phyloP scores from a whole-genome alignment of 2,113 vertebrate genomes.

The Callionymus lyra region DNA sequence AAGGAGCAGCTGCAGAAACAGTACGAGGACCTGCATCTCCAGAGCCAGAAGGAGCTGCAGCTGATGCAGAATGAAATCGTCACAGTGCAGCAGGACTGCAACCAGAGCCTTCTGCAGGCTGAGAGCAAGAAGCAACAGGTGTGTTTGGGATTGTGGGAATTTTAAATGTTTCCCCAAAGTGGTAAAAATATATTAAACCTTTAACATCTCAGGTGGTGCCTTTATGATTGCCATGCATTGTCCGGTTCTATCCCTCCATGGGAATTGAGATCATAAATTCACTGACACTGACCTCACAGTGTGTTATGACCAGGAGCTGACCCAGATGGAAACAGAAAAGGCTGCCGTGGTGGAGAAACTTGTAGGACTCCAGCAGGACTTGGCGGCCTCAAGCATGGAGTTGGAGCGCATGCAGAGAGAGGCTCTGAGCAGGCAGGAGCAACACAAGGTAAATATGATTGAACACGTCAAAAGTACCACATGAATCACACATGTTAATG shows the following conservation, averaged over 20 bases:
- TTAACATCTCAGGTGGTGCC: neutral
- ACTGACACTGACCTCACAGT: neutral
- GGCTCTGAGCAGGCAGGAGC: conserved; percentile 56
- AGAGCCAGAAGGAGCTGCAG: conserved; percentile 50
- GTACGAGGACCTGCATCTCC: conserved; percentile 48
- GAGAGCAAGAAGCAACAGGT: conserved; percentile 63
- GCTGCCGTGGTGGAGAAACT: conserved; percentile 56
- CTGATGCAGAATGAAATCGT: conserved; percentile 65
- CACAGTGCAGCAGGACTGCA: conserved; percentile 57
- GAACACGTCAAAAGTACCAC: neutral
- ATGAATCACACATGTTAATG: neutral
- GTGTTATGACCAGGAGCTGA: conserved; percentile 59
- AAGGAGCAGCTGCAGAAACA: conserved; percentile 53
- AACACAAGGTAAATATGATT: conserved; percentile 62
- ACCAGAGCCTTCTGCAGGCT: conserved; percentile 61
- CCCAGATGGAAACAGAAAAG: conserved; percentile 68
- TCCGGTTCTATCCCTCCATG: neutral
- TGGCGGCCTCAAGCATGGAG: conserved; percentile 49
- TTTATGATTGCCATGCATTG: neutral
- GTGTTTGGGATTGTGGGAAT: neutral
- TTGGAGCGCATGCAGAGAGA: conserved; percentile 55
- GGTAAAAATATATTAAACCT: neutral
- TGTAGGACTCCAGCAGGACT: conserved; percentile 44
- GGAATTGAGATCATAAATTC: neutral
- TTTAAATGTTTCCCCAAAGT: neutral